Evolutionary conservation across 1,140 invertebrate genomes (phyloP), one percentile per base, ranked within the genome.

Genomic region (Lerema accius): DNA sequence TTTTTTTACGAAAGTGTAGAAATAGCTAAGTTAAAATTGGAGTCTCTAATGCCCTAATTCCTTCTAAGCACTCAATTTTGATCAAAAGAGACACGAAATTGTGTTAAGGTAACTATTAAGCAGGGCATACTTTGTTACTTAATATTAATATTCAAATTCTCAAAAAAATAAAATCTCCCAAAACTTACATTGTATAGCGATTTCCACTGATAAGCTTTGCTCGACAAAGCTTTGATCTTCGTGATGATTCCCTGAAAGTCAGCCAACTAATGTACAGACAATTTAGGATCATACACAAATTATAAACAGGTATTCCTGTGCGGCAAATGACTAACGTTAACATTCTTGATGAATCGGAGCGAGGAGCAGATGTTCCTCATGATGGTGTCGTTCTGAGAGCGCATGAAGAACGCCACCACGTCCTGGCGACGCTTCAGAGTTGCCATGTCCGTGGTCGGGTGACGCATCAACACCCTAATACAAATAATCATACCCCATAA

Each of bases 141-240:
- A n/a, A n/a, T 50, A n/a, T 45, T 59, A 26, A 42, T 35, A 35
- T 51, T 28, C 14, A 7, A 13, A 17, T 14, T 15, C 11, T 11
- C 5, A 11, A 56, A 14, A 10, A 56, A 53, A 53, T 19, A 9
- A 19, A 6, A 48, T 16, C 46, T 60, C 17, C 14, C 16, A 26
- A 53, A 40, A 77, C 82, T 82, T 86, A 94, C 94, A 65, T 93
- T 93, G 63, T 94, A 92, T 13, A 95, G 79, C 49, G 92, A 92
- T 68, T 93, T 93, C 95, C 95, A 96, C 66, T 95, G 94, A 16
- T 90, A 89, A 6, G 92, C 71, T 65, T 92, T 93, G 0, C 93
- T 94, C 73, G 93, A 92, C 0, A 93, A 82, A 9, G 93, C 92
- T 73, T 92, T 91, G 65, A 95, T 93, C 82, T 93, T 93, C 1